These are phyloP conservation scores for Acrobasis repandana DNA, from an alignment of 2,888 invertebrate genomes.

Conservation along the genomic window DNA sequence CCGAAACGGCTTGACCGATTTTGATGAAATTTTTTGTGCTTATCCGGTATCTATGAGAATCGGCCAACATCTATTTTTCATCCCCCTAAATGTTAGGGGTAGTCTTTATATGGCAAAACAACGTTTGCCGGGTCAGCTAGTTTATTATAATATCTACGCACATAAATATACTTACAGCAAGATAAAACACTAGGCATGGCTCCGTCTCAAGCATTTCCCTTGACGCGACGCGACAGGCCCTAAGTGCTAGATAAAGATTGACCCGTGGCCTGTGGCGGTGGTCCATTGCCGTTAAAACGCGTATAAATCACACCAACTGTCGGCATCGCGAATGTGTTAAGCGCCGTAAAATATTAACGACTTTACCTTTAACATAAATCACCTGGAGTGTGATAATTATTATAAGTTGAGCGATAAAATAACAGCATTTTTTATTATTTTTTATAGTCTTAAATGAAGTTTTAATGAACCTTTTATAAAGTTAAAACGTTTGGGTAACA, in stretches of 20 bases:
- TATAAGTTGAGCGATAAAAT: constrained; percentile 19
- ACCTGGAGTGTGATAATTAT: constrained; percentile 29
- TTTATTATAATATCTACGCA: too few species aligned
- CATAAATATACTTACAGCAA: too few species aligned
- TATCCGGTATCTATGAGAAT: too few species aligned
- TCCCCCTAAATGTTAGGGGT: too few species aligned
- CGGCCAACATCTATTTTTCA: too few species aligned
- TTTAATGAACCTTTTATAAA: not conserved
- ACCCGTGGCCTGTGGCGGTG: constrained; percentile 15
- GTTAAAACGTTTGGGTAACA: too few species aligned
- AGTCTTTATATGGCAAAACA: too few species aligned
- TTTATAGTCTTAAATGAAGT: not conserved
- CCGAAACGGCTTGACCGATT: too few species aligned
- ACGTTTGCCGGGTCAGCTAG: too few species aligned
- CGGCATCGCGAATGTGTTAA: constrained; percentile 29
- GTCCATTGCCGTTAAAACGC: constrained; percentile 26
- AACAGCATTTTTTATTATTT: constrained; percentile 20
- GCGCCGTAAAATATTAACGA: constrained; percentile 60
- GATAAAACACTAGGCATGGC: not conserved
- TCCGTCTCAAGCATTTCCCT: not conserved
- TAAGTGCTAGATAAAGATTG: constrained; percentile 24
- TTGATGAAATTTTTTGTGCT: too few species aligned
- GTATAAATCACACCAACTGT: constrained; percentile 25
- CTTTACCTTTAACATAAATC: constrained; percentile 55
- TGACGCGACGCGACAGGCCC: constrained; percentile 1